Percentiles rank a stretch among this genome's conserved stretches.
These are phyloP conservation scores for Gandaritis pyraliata DNA, from an alignment of 2,888 invertebrate genomes.

Conservation along the genomic window DNA sequence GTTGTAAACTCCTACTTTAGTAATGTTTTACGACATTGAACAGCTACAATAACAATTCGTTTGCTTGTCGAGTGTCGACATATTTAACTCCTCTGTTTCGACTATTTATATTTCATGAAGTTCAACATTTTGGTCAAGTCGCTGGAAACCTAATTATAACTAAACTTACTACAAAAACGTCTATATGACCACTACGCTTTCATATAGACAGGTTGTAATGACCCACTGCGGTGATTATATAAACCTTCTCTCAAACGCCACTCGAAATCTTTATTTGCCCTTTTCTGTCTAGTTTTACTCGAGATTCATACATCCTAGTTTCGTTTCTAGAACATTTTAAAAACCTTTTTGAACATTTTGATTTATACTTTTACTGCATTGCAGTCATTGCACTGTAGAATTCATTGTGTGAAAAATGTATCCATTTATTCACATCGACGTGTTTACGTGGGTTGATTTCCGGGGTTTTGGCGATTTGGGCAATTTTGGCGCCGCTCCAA, in stretches of 20 bases:
- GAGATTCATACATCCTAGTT: not conserved
- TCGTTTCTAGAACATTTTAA: not conserved
- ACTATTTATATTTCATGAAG: not conserved
- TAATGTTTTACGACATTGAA: slow-evolving; percentile 35
- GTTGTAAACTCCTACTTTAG: slow-evolving; percentile 34
- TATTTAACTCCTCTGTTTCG: slow-evolving; percentile 5
- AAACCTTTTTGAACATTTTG: not conserved
- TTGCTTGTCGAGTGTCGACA: slow-evolving; percentile 20
- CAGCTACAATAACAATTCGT: slow-evolving; percentile 32
- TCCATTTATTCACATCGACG: slow-evolving; percentile 41
- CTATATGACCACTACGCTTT: too few species aligned
- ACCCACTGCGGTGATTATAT: too few species aligned
- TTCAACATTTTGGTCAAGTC: not conserved
- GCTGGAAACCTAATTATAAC: too few species aligned
- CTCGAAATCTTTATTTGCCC: too few species aligned
- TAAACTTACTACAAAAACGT: too few species aligned
- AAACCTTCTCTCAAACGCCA: too few species aligned
- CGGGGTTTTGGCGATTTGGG: slow-evolving; percentile 45
- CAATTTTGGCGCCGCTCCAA: slow-evolving; percentile 67
- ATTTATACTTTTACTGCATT: slow-evolving; percentile 14
- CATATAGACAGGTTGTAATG: too few species aligned
- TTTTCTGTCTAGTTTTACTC: not conserved
- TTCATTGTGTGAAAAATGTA: slow-evolving; percentile 19
- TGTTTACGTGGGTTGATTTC: slow-evolving; percentile 38
- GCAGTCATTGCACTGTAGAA: slow-evolving; percentile 11